These are phyloP conservation scores for Panagrolaimus sp. DNA, from an alignment of 1,140 invertebrate species.

Conservation along the genomic window DNA sequence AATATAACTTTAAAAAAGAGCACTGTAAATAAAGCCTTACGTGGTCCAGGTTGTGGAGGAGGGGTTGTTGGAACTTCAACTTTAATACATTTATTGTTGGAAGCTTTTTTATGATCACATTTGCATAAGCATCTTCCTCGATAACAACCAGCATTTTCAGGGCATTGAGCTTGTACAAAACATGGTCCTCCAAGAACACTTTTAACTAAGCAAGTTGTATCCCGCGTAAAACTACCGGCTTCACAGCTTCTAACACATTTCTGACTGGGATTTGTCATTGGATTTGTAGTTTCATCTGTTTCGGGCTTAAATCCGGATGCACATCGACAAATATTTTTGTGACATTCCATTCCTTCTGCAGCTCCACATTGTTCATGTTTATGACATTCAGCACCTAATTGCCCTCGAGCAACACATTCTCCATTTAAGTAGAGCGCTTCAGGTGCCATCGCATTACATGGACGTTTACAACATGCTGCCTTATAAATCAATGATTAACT, in stretches of 20 bases:
- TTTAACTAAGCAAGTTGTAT: constrained; percentile 53
- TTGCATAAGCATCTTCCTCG: constrained; percentile 54
- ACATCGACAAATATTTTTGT: constrained; percentile 54
- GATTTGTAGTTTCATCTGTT: constrained; percentile 53
- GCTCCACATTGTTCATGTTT: constrained; percentile 57
- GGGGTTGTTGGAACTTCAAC: constrained; percentile 44
- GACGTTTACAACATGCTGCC: constrained; percentile 57
- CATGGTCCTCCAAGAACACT: constrained; percentile 48
- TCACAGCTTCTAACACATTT: constrained; percentile 51
- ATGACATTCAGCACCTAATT: constrained; percentile 51
- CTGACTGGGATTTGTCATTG: constrained; percentile 55
- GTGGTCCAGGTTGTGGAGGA: constrained; percentile 35
- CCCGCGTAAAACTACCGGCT: constrained; percentile 29
- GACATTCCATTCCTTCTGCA: constrained; percentile 57
- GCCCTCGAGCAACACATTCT: constrained; percentile 56
- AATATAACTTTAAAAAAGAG: neutral
- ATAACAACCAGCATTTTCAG: constrained; percentile 56
- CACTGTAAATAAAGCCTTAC: constrained; percentile 30
- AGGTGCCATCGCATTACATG: constrained; percentile 57
- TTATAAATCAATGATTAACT: constrained; percentile 29
- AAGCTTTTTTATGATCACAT: constrained; percentile 44
- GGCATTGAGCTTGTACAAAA: constrained; percentile 58
- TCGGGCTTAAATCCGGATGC: constrained; percentile 45
- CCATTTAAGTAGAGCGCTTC: constrained; percentile 58
- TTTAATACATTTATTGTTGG: constrained; percentile 47